Evolutionary conservation across 2,888 invertebrate species (phyloP), one percentile per base, ranked within the genome.

Genomic region (Tenodera sinensis): DNA sequence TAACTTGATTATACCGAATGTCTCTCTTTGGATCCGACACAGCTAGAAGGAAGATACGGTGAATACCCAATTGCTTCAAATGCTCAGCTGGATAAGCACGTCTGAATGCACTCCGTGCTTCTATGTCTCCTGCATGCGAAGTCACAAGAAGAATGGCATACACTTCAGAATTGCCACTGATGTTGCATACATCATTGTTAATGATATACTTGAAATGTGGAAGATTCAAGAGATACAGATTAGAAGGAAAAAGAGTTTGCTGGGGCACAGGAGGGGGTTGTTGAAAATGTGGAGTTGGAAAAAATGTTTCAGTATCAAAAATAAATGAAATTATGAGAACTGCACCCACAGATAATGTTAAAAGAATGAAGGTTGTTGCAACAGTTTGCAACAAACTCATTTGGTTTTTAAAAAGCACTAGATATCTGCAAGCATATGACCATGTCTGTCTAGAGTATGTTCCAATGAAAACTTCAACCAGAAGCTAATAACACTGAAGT

Each of bases 41-140:
- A 0, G 96, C 97, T 27, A 97, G 92, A 83, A 97, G 93, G 93
- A 97, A 97, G 83, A 97, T 93, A 92, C 97, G 94, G 89, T 94
- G 94, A 82, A 96, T 92, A 90, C 95, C 95, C 90, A 96, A 93
- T 90, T 94, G 93, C 83, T 93, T 92, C 20, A 97, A 93, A 91
- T 95, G 94, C 28, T 94, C 93, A 81, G 92, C 92, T 0, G 96
- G 93, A 92, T 97, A 96, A 0, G 96, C 95, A 91, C 95, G 94
- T 87, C 97, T 94, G 92, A 97, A 95, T 0, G 96, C 96, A 92
- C 96, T 96, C 90, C 97, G 94, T 81, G 96, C 92, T 91, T 96
- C 95, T 54, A 96, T 94, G 93, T 97, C 96, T 0, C 96, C 96
- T 28, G 96, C 96, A 93, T 97, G 97, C 0, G 97, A 97, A 25